Evolutionary conservation across 2,113 vertebrate species (phyloP).

Genomic region (Phoxinus phoxinus): DNA sequence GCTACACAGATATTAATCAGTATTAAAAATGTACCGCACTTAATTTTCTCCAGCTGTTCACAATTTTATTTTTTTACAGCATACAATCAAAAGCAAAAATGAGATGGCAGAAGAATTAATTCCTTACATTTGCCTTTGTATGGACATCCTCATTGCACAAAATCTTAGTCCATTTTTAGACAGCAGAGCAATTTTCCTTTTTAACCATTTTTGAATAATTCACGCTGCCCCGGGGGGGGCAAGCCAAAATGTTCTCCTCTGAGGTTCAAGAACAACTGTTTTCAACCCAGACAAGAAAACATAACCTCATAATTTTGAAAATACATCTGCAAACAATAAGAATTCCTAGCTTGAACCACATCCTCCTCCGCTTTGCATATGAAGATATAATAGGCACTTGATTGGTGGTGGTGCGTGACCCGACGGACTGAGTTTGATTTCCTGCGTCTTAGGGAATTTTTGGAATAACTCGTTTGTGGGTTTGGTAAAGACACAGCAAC

Average conservation of each 20-base stretch:
- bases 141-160: conserved; percentile 12
- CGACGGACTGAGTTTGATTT: conserved; percentile 24
- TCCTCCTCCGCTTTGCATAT: conserved; percentile 40
- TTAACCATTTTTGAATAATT: conserved; percentile 29
- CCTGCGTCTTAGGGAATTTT: conserved; percentile 37
- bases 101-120: neutral
- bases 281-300: conserved; percentile 47
- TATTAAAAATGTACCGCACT: neutral
- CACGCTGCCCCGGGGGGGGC: conserved; percentile 34
- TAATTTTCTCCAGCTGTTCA: conserved; percentile 10
- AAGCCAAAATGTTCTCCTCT: conserved; percentile 44
- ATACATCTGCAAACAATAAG: conserved; percentile 59
- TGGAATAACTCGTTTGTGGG: conserved; percentile 22
- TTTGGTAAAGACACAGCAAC: neutral
- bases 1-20: neutral
- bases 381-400: conserved; percentile 49
- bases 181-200: neutral
- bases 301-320: conserved; percentile 46
- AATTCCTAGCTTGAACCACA: conserved; percentile 38
- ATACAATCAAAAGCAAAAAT: conserved; percentile 18
- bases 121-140: conserved; percentile 24
- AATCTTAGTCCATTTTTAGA: conserved; percentile 29
- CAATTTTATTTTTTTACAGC: conserved; percentile 10
- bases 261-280: conserved; percentile 49
- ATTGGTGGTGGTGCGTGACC: conserved; percentile 49